Conservation (phyloP, 2,113 vertebrate genomes). For the Leiothrix lutea region DNA sequence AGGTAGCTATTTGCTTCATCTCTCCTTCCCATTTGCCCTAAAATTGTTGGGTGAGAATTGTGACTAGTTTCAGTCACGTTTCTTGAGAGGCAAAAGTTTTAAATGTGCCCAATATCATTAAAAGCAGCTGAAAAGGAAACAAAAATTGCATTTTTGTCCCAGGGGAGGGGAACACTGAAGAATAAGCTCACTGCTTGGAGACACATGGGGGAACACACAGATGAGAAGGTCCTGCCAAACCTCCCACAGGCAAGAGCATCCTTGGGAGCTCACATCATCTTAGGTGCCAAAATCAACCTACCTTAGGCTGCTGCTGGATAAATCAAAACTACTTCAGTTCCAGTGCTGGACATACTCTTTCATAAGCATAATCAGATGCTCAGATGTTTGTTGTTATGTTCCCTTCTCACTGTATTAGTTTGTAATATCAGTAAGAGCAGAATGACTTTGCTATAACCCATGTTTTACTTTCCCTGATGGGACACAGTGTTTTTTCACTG, state of each 20-base stretch:
- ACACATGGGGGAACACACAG: accelerated
- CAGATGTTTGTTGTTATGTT: not conserved
- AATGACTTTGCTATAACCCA: not conserved
- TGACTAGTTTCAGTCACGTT: accelerated
- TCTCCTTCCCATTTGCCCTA: not conserved
- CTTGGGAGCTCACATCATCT: not conserved
- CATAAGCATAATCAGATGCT: not conserved
- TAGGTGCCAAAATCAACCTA: not conserved
- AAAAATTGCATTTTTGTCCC: not conserved
- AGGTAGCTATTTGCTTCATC: not conserved
- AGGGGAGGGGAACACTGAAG: not conserved
- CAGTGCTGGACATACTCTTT: not conserved
- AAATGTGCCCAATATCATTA: not conserved
- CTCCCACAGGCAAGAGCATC: not conserved
- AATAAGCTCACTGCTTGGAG: not conserved
- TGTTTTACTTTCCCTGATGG: not conserved
- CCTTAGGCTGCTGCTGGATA: not conserved
- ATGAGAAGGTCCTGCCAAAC: not conserved
- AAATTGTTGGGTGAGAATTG: not conserved
- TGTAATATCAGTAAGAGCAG: not conserved
- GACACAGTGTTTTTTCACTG: not conserved
- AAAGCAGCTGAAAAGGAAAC: not conserved
- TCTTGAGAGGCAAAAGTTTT: not conserved
- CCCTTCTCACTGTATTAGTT: not conserved
- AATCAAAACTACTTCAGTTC: not conserved